Evolutionary conservation across 2,113 vertebrate genomes (phyloP).

Genomic region (Pan paniscus): DNA sequence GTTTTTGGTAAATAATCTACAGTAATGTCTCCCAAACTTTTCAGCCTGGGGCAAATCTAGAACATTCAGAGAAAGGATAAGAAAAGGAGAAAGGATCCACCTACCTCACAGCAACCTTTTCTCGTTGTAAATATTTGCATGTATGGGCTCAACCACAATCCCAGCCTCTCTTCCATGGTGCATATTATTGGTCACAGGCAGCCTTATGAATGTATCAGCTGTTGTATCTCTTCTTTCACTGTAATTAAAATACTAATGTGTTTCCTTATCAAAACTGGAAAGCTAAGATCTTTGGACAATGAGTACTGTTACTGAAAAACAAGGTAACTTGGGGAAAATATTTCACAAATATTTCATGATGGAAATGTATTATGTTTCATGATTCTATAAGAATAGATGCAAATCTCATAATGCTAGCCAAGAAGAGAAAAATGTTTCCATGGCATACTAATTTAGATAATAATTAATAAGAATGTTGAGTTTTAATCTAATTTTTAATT

Average conservation of each 20-base stretch:
- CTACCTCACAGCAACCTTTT: not conserved
- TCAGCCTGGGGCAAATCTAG: not conserved
- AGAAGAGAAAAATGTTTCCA: not conserved
- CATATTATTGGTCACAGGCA: accelerated
- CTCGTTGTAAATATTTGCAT: not conserved
- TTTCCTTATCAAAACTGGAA: not conserved
- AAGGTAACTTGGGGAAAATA: not conserved
- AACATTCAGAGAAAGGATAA: not conserved
- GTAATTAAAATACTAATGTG: not conserved
- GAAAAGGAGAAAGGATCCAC: not conserved
- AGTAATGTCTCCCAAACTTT: not conserved
- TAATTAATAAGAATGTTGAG: not conserved
- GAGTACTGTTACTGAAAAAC: not conserved
- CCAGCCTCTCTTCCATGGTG: not conserved
- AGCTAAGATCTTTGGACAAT: not conserved
- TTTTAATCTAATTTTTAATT: not conserved
- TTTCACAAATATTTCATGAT: not conserved
- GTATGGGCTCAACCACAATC: not conserved
- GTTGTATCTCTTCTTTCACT: not conserved
- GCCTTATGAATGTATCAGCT: accelerated
- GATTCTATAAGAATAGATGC: not conserved
- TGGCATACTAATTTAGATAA: not conserved
- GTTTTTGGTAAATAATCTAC: not conserved
- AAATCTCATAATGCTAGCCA: not conserved
- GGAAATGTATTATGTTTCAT: not conserved